Evolutionary conservation across 2,113 vertebrate species (phyloP), one percentile per base, ranked within the genome.

Genomic region (Zosterops pallidus): DNA sequence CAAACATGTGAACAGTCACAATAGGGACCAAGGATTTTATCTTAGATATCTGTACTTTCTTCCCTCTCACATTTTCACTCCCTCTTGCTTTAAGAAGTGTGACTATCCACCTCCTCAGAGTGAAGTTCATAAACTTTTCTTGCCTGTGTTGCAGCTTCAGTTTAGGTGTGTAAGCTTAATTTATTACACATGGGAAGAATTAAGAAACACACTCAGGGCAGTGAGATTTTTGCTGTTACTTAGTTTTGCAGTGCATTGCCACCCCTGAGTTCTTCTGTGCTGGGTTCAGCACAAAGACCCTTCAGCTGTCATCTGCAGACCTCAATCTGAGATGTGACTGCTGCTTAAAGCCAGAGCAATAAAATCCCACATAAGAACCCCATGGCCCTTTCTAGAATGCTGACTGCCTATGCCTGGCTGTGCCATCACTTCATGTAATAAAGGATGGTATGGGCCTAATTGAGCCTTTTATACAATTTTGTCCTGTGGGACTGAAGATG

Each of bases 381-480:
- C 39, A 21, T 0, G 44, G 21, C 29, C 26, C 35, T 22, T 55
- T 35, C 9, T 16, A 11, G 39, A 55, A 65, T 21, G 57, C n/a
- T 60, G 33, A 13, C 31, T 77, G 49, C 33, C 24, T 46, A 2
- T 56, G 67, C 17, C 31, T 7, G 22, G 41, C 14, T 17, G 14
- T 37, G 50, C 26, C 56, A 52, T 21, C 37, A 62, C 12, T 25
- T 71, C 7, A 35, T 21, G 16, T 8, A 6, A 3, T 13, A 21
- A 42, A 53, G 33, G 16, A 53, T 7, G 35, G 25, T 6, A 31
- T 21, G 21, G 31, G 20, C 1, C 14, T n/a, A 29, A 29, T 0
- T 29, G 31, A 35, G 16, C 25, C 25, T 52, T 71, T 35, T 10
- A 21, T 21, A 35, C 31, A 29, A 35, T 20, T 44, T 29, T 55